Evolutionary conservation across 2,113 vertebrate genomes (phyloP), one percentile per base, ranked within the genome.

Genomic region (Aspidoscelis tigris): DNA sequence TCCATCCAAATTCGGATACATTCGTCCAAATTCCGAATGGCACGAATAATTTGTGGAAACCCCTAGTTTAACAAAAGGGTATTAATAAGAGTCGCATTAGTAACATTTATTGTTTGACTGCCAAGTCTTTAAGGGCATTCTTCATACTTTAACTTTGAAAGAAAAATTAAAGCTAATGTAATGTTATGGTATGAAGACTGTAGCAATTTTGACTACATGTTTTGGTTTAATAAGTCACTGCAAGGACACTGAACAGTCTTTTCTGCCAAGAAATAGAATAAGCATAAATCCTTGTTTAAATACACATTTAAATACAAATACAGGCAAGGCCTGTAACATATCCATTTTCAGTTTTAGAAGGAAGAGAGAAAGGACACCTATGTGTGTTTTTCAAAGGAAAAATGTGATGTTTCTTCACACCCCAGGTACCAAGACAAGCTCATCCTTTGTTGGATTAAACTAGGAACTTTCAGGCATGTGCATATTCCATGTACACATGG

Each of bases 381-480:
- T 71, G 16, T 78, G 41, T 9, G 41, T 79, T 50, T 33, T 22
- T 53, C 44, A 10, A 53, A 61, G 83, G 26, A 41, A 65, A 66
- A 79, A 22, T 47, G 41, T 44, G 5, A 14, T 26, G 18, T 73
- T 79, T 50, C 18, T 7, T 90, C 50, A 68, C 79, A 18, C 21
- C 41, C 84, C 41, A 9, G 26, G 14, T 18, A 11, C 82, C 64
- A 81, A 53, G 41, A 66, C n/a, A 64, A 8, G 1, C 39, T 69
- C 70, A 70, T 78, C 33, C 33, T 87, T 82, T 85, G 78, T 7
- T 6, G 83, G 74, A 72, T 20, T 71, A 61, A 61, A 50, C 10
- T 4, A 0, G 14, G 2, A 16, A 61, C 65, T 74, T 44, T 53
- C 58, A 68, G 12, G 47, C 61, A 33, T 64, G 58, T 41, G 5